These are phyloP conservation scores for Allolobophora icterica DNA, from an alignment of 2,888 invertebrate genomes.

Conservation along the genomic window DNA sequence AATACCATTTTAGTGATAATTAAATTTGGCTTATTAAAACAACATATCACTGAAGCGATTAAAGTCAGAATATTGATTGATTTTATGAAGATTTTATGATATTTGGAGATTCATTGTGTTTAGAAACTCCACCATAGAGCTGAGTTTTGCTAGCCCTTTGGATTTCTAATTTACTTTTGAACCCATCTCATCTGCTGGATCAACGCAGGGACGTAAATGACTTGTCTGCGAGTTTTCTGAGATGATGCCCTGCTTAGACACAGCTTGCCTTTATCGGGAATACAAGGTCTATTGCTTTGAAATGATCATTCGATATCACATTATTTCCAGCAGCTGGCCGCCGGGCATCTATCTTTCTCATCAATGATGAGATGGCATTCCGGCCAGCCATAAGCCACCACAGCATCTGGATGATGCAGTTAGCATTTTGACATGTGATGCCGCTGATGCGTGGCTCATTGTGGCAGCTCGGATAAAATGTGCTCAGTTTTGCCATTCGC, in stretches of 20 bases:
- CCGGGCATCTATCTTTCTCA: not conserved
- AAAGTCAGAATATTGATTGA: not conserved
- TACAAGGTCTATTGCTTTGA: conserved; percentile 1
- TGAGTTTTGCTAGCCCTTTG: not conserved
- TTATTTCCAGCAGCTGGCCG: not conserved
- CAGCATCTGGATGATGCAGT: not conserved
- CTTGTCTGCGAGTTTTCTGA: not conserved
- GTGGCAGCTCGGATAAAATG: not conserved
- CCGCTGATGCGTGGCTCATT: not conserved
- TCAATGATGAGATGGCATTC: not conserved
- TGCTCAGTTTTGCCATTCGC: not conserved
- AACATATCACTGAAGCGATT: no score
- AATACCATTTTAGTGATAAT: no score
- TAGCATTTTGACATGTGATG: conserved; percentile 6
- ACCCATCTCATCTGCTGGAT: not conserved
- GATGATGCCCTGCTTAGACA: not conserved
- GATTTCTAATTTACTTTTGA: not conserved
- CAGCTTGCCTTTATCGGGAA: conserved; percentile 2
- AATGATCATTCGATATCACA: not conserved
- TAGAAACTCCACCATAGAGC: not conserved
- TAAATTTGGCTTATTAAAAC: no score
- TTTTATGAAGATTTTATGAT: no score
- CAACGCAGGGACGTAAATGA: not conserved
- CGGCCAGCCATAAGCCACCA: not conserved
- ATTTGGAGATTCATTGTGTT: not conserved